Evolutionary conservation across 2,113 vertebrate species (phyloP), one percentile per base, ranked within the genome.

Genomic region (Cephalophus harveyi): DNA sequence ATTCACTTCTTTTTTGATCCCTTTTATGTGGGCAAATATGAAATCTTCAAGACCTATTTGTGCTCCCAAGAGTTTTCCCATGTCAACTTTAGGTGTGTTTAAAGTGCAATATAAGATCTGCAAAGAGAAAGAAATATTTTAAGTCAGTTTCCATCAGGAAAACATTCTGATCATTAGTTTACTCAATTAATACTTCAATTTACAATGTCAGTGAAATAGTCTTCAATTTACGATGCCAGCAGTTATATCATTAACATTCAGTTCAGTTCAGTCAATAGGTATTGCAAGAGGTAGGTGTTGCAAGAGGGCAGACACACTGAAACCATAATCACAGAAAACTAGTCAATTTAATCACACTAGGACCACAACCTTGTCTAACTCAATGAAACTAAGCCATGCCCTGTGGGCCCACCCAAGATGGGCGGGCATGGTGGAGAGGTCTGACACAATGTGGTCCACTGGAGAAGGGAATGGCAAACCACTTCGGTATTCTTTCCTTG

Each of bases 81-180:
- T 99, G 98, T 99, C 99, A 57, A 99, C 98, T 98, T 99, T 99
- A 97, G 99, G 99, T 57, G 99, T 99, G 98, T 99, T 99, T 98
- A 99, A 99, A 84, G 99, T 99, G 96, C 99, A 99, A 98, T 99
- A 99, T 97, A 99, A 98, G 97, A 99, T 99, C 99, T 99, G 98
- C 28, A 97, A 74, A 78, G 82, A 98, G 62, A 89, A 98, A 98
- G 95, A 78, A 97, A 48, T 23, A 83, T 33, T 36, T 94, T 25
- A 94, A n/a, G 23, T 96, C 36, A 84, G 36, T 86, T 84, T 93
- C 83, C 30, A 84, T 64, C 6, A 96, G 76, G 16, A 97, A 92
- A 94, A 87, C 46, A 59, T 91, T 88, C 19, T 85, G 5, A 36
- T 59, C 59, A 57, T 74, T 64, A 81, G 28, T 95, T 71, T 74